Evolutionary conservation across 2,888 invertebrate species (phyloP).

Genomic region (Pristionchus fissidentatus): DNA sequence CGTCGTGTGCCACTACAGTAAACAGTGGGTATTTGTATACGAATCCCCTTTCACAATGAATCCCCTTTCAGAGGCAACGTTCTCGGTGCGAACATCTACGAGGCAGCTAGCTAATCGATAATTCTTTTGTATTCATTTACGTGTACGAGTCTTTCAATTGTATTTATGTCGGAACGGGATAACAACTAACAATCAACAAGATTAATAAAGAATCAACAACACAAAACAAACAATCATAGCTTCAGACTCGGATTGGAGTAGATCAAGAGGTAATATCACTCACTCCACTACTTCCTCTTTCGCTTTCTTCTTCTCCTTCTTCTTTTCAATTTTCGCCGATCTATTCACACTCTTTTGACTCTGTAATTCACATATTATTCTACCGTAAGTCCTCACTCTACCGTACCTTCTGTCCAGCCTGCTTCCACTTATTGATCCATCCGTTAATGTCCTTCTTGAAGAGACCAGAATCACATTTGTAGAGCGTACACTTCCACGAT

Average conservation of each 20-base stretch:
- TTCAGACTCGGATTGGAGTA: neutral
- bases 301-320: constrained; percentile 40
- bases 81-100: constrained; percentile 17
- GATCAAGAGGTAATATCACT: neutral
- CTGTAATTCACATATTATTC: neutral
- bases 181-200: constrained; percentile 42
- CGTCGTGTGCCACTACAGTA: constrained; percentile 55
- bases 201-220: constrained; percentile 31
- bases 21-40: neutral
- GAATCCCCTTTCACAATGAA: neutral
- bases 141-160: neutral
- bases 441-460: constrained; percentile 58
- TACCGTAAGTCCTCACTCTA: neutral
- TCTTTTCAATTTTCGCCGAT: constrained; percentile 19
- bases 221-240: neutral
- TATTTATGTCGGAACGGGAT: neutral
- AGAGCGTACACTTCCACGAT: constrained; percentile 62
- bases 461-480: constrained; percentile 55
- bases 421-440: constrained; percentile 60
- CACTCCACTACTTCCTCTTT: constrained; percentile 11
- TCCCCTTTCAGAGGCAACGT: constrained; percentile 40
- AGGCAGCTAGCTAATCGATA: neutral
- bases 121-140: neutral
- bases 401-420: constrained; percentile 40
- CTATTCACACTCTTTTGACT: constrained; percentile 39